Base-by-base conservation (phyloP, 2,113 vertebrate genomes). In the Hemiprocne comata region DNA sequence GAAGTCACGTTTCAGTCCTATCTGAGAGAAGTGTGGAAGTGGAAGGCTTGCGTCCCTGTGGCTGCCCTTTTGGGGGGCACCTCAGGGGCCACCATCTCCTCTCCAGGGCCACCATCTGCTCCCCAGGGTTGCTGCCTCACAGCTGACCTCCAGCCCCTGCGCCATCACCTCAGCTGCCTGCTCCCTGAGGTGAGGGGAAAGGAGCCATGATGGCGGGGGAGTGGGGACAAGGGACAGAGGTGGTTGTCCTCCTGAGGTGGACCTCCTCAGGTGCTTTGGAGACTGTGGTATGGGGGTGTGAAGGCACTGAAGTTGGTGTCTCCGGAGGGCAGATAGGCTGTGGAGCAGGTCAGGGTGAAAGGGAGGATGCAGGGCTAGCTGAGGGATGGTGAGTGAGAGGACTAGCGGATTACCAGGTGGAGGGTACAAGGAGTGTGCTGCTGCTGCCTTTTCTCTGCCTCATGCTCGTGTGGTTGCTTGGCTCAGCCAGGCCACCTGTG, bases 121-220 rank as follows among this genome's bases (percentile, higher is more conserved):
- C 33, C 38, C 18, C 44, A 7, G 44, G 33, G 18, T 23, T 2
- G 4, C 36, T 42, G 38, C 19, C n/a, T 46, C 4, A 3, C 65
- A 44, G 61, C 54, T 29, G 29, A 5, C 8, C 3, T 24, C 11
- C 26, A 0, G 1, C 58, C 34, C 33, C 6, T 6, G 17, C 36
- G 11, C 28, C 51, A 1, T 7, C 10, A 2, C 16, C 21, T 7
- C 0, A 0, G 9, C 26, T 3, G 1, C 42, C n/a, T 3, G 25
- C 19, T 12, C 34, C 19, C 42, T 11, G 1, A 2, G 24, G 0
- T 4, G n/a, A 12, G 7, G 21, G 25, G 31, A 21, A 26, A 64
- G 61, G 36, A 50, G 36, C 2, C 1, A 5, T 0, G 17, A 5
- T 2, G 29, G 7, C 1, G 9, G 60, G 29, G 38, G 55, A 38